phyloP scores from a whole-genome alignment of 1,140 invertebrate genomes.

The Aphelenchoides fujianensis region DNA sequence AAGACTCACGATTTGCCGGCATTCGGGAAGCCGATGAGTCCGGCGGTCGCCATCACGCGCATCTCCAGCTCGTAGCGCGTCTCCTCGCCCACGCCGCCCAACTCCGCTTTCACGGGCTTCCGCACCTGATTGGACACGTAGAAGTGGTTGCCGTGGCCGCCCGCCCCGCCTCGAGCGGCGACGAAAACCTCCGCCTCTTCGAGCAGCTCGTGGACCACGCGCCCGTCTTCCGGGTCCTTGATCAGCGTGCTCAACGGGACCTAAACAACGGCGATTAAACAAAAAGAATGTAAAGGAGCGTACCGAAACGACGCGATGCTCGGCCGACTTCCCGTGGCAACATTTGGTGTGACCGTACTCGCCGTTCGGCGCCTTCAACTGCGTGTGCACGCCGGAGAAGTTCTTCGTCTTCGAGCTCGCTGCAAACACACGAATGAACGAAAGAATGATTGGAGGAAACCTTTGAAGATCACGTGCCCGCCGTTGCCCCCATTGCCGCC shows the following conservation, averaged over 20 bases:
- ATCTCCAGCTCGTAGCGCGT: constrained; percentile 73
- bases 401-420: constrained; percentile 49
- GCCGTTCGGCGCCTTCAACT: constrained; percentile 35
- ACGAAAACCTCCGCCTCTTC: constrained; percentile 78
- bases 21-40: constrained; percentile 69
- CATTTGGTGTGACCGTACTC: constrained; percentile 72
- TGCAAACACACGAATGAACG: background rate
- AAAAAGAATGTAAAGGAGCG: background rate
- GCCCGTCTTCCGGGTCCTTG: constrained; percentile 62
- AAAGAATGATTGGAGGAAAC: no score
- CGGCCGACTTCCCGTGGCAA: constrained; percentile 80
- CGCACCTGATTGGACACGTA: constrained; percentile 79
- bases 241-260: constrained; percentile 86
- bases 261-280: constrained; percentile 54
- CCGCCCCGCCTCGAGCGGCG: constrained; percentile 85
- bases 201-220: constrained; percentile 72
- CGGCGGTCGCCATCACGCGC: constrained; percentile 86
- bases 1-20: constrained; percentile 62
- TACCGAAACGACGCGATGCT: constrained; percentile 73
- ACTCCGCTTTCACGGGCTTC: constrained; percentile 79
- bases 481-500: constrained; percentile 95
- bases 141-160: constrained; percentile 89
- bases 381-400: constrained; percentile 20
- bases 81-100: constrained; percentile 79
- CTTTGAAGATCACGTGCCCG: constrained; percentile 81